These are phyloP conservation scores for Myotis findleyi DNA, from an alignment of 2,797 vertebrate species.

Conservation along the genomic window DNA sequence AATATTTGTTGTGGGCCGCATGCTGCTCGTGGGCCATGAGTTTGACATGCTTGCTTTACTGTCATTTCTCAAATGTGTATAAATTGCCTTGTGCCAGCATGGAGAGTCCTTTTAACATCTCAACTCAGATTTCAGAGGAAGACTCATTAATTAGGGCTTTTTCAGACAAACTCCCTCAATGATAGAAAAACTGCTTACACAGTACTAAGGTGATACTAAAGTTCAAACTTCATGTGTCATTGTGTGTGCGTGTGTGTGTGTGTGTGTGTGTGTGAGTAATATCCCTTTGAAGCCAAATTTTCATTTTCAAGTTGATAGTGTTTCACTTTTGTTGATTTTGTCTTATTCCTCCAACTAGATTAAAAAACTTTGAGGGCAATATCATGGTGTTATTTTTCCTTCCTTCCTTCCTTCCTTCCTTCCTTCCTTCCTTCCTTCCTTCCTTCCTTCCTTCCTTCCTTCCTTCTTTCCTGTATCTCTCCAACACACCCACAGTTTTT, in stretches of 20 bases:
- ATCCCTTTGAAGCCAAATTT: background rate
- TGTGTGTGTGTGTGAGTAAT: background rate
- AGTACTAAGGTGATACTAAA: background rate
- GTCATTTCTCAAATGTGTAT: conserved; percentile 71
- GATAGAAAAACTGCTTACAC: conserved; percentile 50
- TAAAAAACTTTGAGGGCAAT: background rate
- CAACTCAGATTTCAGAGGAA: conserved; percentile 65
- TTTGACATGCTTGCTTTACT: background rate
- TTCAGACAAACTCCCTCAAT: conserved; percentile 45
- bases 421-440: background rate
- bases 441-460: background rate
- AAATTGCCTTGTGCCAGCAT: conserved; percentile 59
- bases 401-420: no score
- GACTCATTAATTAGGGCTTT: conserved; percentile 70
- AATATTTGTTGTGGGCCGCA: no score
- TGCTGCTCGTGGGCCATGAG: no score
- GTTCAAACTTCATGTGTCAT: background rate
- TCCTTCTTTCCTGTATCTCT: background rate
- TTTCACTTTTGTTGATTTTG: conserved; percentile 54
- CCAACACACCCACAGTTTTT: background rate
- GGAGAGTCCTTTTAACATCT: conserved; percentile 67
- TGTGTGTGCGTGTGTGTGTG: no score
- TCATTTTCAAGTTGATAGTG: conserved; percentile 4
- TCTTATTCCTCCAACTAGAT: background rate
- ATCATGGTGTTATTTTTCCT: background rate